Evolutionary conservation across 2,797 vertebrate genomes (phyloP), one percentile per base, ranked within the genome.

Genomic region (Pangasius djambal): DNA sequence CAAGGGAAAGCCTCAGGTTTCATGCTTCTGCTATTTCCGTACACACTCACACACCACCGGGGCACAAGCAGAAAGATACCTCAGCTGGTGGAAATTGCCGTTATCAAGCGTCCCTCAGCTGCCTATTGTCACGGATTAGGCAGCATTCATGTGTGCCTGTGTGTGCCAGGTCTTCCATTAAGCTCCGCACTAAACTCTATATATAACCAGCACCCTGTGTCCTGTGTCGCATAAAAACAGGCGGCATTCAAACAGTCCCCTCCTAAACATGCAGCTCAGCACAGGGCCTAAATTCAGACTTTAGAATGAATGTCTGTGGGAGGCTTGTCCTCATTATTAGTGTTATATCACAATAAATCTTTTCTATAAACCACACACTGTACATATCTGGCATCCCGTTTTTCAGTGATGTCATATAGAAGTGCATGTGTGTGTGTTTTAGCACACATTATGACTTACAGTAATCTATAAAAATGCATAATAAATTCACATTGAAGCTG

Each of bases 151-250:
- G 37, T 67, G 74, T 61, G 57, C 57, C 89, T 55, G 50, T 79
- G 34, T 70, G 67, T 89, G 90, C 91, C 89, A 89, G 88, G 78
- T 89, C 90, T 88, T 90, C 91, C 91, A 90, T 91, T 93, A 91
- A 89, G 88, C 86, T 72, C 85, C 83, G 63, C 72, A 87, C 75
- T 90, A 86, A 40, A 77, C 75, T 87, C 94, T 95, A 94, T 93
- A 94, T 95, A 93, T 94, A 93, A 93, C 93, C 82, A 83, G 89
- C 87, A 91, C 90, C 79, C 90, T 91, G 92, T 91, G 90, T 90
- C 92, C 52, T 75, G 92, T 92, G 90, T 92, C 90, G 91, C 89
- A 88, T 91, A 91, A 91, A 91, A 90, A 89, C 89, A 92, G 87
- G 90, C 92, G 91, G 90, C 90, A 91, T 92, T 93, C 84, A 92